phyloP scores from a whole-genome alignment of 2,113 vertebrate species.

The Kryptolebias marmoratus region DNA sequence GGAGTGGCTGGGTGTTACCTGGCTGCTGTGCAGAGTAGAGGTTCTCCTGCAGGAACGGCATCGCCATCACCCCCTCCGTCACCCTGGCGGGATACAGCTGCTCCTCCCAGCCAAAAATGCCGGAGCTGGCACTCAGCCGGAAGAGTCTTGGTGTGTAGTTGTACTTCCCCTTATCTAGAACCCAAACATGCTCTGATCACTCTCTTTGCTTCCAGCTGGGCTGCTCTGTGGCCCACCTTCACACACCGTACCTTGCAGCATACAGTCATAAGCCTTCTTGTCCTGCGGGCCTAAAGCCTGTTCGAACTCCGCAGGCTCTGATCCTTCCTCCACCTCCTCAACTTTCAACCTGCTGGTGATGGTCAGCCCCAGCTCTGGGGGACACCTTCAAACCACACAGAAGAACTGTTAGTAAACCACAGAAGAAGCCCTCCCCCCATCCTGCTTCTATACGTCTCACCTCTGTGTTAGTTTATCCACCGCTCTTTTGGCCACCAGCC shows the following conservation, averaged over 20 bases:
- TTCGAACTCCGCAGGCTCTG: conserved; percentile 74
- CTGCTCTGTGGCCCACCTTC: neutral
- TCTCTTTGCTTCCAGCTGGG: neutral
- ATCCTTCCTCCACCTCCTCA: conserved; percentile 81
- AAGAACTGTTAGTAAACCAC: neutral
- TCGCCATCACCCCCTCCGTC: conserved; percentile 73
- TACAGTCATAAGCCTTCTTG: conserved; percentile 84
- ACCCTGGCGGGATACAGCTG: conserved; percentile 70
- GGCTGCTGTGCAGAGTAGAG: conserved; percentile 81
- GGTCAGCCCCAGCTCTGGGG: conserved; percentile 76
- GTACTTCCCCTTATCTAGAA: conserved; percentile 82
- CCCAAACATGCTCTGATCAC: conserved; percentile 3
- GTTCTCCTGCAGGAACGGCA: conserved; percentile 84
- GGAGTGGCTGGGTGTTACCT: conserved; percentile 57
- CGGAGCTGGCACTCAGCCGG: conserved; percentile 76
- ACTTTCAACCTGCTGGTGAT: conserved; percentile 67
- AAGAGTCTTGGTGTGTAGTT: conserved; percentile 82
- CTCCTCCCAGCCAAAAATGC: conserved; percentile 79
- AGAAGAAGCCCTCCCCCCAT: neutral
- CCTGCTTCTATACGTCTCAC: conserved; percentile 40
- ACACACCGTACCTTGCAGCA: conserved; percentile 78
- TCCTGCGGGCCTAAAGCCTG: conserved; percentile 74
- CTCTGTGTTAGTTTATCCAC: conserved; percentile 70
- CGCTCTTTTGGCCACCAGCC: conserved; percentile 75
- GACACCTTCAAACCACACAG: conserved; percentile 62